Conservation (phyloP, 1,140 invertebrate genomes). For the Hydropsyche tenuis region DNA sequence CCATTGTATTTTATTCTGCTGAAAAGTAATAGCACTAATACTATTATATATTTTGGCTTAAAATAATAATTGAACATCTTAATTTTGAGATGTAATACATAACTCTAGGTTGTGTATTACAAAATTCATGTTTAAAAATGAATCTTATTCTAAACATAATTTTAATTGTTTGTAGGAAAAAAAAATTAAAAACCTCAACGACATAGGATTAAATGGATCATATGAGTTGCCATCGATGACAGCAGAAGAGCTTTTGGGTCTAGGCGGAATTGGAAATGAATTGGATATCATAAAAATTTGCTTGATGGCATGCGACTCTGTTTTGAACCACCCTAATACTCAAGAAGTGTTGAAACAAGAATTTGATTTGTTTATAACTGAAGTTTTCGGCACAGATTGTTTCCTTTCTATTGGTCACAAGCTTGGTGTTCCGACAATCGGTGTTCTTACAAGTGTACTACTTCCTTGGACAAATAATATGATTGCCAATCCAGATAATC, state of each 20-base stretch:
- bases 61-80: no score
- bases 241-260: background rate
- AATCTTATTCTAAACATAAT: no score
- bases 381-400: slow-evolving; percentile 51
- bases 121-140: no score
- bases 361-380: slow-evolving; percentile 44
- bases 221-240: background rate
- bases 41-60: no score
- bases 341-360: slow-evolving; percentile 14
- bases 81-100: no score
- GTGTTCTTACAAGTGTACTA: slow-evolving; percentile 57
- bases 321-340: background rate
- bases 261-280: slow-evolving; percentile 3
- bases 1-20: no score
- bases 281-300: slow-evolving; percentile 24
- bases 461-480: slow-evolving; percentile 63
- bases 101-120: no score
- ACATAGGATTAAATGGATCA: slow-evolving; percentile 8
- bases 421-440: slow-evolving; percentile 60
- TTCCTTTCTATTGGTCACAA: slow-evolving; percentile 57
- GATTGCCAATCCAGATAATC: slow-evolving; percentile 62
- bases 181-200: slow-evolving; percentile 15
- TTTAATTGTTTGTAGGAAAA: slow-evolving; percentile 13
- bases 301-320: slow-evolving; percentile 5
- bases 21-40: no score